Percentiles rank a stretch among this genome's conserved stretches.
phyloP scores from a whole-genome alignment of 2,888 invertebrate species.

The Tetheella fluctuosa region DNA sequence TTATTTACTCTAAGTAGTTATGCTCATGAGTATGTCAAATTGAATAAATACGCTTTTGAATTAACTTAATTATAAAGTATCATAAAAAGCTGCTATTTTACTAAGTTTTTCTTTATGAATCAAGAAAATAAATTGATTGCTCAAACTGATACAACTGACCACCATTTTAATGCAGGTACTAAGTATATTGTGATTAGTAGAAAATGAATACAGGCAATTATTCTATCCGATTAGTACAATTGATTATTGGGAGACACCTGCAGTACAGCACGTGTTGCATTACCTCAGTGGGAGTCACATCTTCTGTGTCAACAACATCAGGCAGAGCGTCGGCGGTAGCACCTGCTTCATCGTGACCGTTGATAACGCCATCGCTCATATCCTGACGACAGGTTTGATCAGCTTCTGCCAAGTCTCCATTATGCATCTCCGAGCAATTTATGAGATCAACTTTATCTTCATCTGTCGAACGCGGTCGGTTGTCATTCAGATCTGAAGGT shows the following conservation, averaged over 20 bases:
- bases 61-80: too few relatives aligned
- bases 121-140: too few relatives aligned
- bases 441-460: constrained; percentile 77
- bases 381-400: constrained; percentile 87
- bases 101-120: too few relatives aligned
- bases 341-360: constrained; percentile 46
- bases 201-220: constrained; percentile 19
- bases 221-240: constrained; percentile 60
- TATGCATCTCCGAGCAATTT: constrained; percentile 82
- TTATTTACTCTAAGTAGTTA: too few relatives aligned
- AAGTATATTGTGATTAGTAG: background rate
- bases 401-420: constrained; percentile 92
- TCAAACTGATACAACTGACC: too few relatives aligned
- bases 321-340: constrained; percentile 66
- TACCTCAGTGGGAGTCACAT: constrained; percentile 81
- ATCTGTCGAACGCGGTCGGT: constrained; percentile 64
- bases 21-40: too few relatives aligned
- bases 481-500: constrained; percentile 56
- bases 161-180: background rate
- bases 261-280: constrained; percentile 76
- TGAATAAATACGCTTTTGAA: too few relatives aligned
- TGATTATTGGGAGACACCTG: constrained; percentile 77
- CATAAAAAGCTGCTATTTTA: too few relatives aligned
- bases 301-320: constrained; percentile 79
- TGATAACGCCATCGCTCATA: constrained; percentile 43